phyloP scores from a whole-genome alignment of 2,888 invertebrate species.

The Gerosis bhagava region DNA sequence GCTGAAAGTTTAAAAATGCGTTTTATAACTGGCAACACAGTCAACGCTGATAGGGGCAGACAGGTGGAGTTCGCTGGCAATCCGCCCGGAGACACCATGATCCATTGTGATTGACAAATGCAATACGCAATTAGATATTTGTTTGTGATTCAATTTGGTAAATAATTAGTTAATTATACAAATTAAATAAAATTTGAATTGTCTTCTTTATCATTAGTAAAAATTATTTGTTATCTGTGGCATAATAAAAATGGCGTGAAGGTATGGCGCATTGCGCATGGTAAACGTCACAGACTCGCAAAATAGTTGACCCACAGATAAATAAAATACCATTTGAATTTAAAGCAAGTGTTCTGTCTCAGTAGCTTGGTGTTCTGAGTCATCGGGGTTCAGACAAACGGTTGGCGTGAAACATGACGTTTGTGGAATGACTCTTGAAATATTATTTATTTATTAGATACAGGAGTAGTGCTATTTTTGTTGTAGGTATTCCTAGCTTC shows the following conservation, averaged over 20 bases:
- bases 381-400: slow-evolving; percentile 2
- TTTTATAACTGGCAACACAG: slow-evolving; percentile 15
- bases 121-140: slow-evolving; percentile 21
- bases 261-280: too few relatives aligned
- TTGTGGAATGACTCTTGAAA: slow-evolving; percentile 2
- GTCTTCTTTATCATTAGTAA: slow-evolving; percentile 1
- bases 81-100: slow-evolving; percentile 30
- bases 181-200: slow-evolving; percentile 8
- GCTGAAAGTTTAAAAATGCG: slow-evolving; percentile 10
- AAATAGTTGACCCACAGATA: slow-evolving; percentile 1
- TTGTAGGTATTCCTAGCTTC: too few relatives aligned
- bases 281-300: not conserved
- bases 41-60: slow-evolving; percentile 33
- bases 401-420: slow-evolving; percentile 2
- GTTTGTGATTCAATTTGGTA: slow-evolving; percentile 20
- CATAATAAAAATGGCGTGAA: not conserved
- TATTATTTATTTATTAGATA: too few relatives aligned
- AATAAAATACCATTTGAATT: not conserved
- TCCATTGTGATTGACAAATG: slow-evolving; percentile 27
- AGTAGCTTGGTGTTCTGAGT: slow-evolving; percentile 1
- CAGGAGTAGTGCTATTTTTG: too few relatives aligned
- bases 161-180: slow-evolving; percentile 19
- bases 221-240: slow-evolving; percentile 10
- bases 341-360: not conserved
- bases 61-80: slow-evolving; percentile 36